Percentiles rank a stretch among this genome's conserved stretches.
Conservation (phyloP, 2,888 invertebrate species). For the Tenthredo notha region DNA sequence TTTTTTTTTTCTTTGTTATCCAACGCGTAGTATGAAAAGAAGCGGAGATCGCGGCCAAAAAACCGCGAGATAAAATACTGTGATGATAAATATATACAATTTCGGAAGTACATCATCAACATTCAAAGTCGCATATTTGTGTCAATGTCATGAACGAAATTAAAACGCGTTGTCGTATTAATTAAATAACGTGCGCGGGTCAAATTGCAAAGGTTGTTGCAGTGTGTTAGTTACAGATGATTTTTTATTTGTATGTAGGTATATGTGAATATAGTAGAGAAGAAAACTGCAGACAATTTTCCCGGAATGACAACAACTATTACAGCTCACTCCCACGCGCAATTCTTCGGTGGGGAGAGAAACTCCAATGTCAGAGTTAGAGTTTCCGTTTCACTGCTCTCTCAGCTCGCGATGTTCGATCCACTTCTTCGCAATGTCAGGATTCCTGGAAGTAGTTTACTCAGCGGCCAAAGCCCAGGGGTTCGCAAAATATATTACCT, state of each 20-base stretch:
- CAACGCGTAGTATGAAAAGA: too few relatives aligned
- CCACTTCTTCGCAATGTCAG: conserved; percentile 49
- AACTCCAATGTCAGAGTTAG: conserved; percentile 47
- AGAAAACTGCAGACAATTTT: conserved; percentile 52
- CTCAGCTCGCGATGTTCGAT: conserved; percentile 41
- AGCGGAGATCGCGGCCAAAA: background rate
- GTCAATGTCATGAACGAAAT: conserved; percentile 2
- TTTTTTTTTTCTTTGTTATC: too few relatives aligned
- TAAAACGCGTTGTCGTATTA: background rate
- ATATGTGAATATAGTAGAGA: background rate
- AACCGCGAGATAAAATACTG: background rate
- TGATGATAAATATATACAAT: background rate
- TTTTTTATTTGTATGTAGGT: background rate
- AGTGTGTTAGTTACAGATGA: background rate
- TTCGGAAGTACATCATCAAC: background rate
- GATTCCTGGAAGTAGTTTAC: conserved; percentile 51
- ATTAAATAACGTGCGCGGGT: background rate
- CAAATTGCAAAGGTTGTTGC: background rate
- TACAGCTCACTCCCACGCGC: conserved; percentile 33
- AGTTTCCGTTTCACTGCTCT: conserved; percentile 44
- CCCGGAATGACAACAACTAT: conserved; percentile 43
- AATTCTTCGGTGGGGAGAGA: conserved; percentile 24
- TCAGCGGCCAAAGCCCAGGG: conserved; percentile 38
- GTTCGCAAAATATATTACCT: conserved; percentile 36
- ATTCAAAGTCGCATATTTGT: background rate